A percentile compares a stretch with the other conserved stretches of the same genome.
Conservation (phyloP, 1,140 invertebrate genomes). For the Zaprionus inermis region DNA sequence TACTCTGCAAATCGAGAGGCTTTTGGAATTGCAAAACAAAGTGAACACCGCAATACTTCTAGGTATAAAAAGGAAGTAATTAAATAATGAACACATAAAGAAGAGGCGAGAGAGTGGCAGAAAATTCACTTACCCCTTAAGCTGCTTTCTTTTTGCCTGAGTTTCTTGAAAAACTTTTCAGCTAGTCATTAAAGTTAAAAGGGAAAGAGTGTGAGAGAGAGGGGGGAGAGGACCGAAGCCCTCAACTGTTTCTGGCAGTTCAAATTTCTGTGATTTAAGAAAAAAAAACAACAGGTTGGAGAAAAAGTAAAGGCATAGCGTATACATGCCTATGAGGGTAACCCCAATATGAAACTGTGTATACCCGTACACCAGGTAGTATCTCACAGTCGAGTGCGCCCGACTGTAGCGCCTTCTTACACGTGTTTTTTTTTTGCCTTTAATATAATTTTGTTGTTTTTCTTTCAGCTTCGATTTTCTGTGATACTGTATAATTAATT, state of each 20-base stretch:
- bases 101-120: not conserved
- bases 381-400: not conserved
- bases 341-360: conserved; percentile 45
- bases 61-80: conserved; percentile 44
- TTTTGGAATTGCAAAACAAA: no score
- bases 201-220: no score
- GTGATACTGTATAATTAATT: not conserved
- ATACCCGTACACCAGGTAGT: not conserved
- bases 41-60: no score
- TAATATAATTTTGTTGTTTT: not conserved
- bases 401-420: not conserved
- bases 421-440: not conserved
- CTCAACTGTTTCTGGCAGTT: conserved; percentile 72
- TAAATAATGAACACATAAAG: conserved; percentile 62
- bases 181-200: conserved; percentile 46
- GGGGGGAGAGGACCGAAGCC: no score
- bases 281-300: conserved; percentile 40
- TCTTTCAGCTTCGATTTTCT: not conserved
- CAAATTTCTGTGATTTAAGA: conserved; percentile 55
- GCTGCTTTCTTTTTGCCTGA: not conserved
- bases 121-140: not conserved
- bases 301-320: conserved; percentile 61
- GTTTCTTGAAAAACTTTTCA: conserved; percentile 30
- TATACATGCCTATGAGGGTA: not conserved
- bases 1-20: no score